Evolutionary conservation across 2,797 vertebrate genomes (phyloP), one percentile per base, ranked within the genome.

Genomic region (Scolopax rusticola): DNA sequence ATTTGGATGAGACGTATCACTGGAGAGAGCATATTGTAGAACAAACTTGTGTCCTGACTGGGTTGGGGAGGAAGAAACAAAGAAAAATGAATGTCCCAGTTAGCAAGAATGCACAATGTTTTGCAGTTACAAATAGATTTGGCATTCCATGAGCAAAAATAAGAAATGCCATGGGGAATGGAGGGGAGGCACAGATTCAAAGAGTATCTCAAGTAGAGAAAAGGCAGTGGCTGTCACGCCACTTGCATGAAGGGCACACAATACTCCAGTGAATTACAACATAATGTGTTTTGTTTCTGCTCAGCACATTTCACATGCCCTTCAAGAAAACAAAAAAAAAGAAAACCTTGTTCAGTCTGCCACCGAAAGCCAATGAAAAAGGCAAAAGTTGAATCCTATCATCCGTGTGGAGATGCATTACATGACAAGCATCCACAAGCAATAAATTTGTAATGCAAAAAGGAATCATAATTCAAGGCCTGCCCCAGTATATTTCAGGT

Each of bases 361-460:
- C 50, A 48, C n/a, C 65, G 54, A 70, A 93, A 95, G 51, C 51
- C 89, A 95, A 76, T 47, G 74, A 91, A 95, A 94, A 84, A 93
- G 85, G 67, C 47, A 91, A 86, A 93, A 90, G 48, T 59, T 82
- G 51, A 93, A 88, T 86, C 54, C 84, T 82, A 45, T 90, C 87
- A 89, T 60, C 69, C 2, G 0, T 73, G 59, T 38, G 74, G 54
- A 79, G 76, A 82, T 64, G 51, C 40, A 45, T 89, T 87, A 84
- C 69, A 91, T 13, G 74, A 95, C 73, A 84, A 84, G 77, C 65
- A 95, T 94, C 50, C 85, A 93, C 47, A 93, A 91, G 74, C 47
- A 87, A 76, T 67, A 53, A 79, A 96, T 94, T 90, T 76, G 63
- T 88, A 93, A 94, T 82, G 64, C 70, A 95, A 60, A 90, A 82